A percentile compares a stretch with the other conserved stretches of the same genome.
These are phyloP conservation scores for Drosophila atripex DNA, from an alignment of 2,888 invertebrate genomes.

Conservation along the genomic window DNA sequence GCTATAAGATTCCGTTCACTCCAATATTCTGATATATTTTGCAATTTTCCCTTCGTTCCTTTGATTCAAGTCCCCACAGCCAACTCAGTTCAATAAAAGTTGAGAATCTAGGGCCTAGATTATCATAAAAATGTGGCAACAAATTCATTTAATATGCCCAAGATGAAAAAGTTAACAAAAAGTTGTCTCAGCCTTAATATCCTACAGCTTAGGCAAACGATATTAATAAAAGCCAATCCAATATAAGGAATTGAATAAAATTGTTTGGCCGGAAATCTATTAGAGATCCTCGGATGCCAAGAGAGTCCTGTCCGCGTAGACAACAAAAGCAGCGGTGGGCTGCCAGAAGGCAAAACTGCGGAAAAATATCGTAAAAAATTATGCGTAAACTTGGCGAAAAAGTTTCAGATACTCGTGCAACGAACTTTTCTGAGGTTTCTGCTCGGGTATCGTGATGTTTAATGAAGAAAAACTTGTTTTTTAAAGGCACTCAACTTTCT, in stretches of 20 bases:
- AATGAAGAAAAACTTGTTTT: conserved; percentile 25
- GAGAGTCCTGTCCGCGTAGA: conserved; percentile 18
- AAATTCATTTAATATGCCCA: conserved; percentile 7
- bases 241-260: conserved; percentile 34
- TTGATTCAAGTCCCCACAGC: not conserved
- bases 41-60: too few species aligned
- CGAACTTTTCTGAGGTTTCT: conserved; percentile 24
- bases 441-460: conserved; percentile 26
- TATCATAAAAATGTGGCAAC: conserved; percentile 9
- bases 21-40: too few species aligned
- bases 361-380: conserved; percentile 51
- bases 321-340: conserved; percentile 24
- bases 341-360: conserved; percentile 14
- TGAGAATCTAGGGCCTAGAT: not conserved
- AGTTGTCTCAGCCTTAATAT: conserved; percentile 22
- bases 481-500: conserved; percentile 6
- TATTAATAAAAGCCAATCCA: conserved; percentile 28
- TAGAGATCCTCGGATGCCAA: conserved; percentile 17
- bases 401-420: conserved; percentile 20
- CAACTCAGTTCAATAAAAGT: not conserved
- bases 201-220: conserved; percentile 27
- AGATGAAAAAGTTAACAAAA: conserved; percentile 1
- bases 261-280: conserved; percentile 37
- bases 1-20: too few species aligned
- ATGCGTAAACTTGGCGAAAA: conserved; percentile 44